Percentiles rank a stretch among this genome's conserved stretches.
These are phyloP conservation scores for Neomorphus geoffroyi DNA, from an alignment of 2,797 vertebrate species.

Conservation along the genomic window DNA sequence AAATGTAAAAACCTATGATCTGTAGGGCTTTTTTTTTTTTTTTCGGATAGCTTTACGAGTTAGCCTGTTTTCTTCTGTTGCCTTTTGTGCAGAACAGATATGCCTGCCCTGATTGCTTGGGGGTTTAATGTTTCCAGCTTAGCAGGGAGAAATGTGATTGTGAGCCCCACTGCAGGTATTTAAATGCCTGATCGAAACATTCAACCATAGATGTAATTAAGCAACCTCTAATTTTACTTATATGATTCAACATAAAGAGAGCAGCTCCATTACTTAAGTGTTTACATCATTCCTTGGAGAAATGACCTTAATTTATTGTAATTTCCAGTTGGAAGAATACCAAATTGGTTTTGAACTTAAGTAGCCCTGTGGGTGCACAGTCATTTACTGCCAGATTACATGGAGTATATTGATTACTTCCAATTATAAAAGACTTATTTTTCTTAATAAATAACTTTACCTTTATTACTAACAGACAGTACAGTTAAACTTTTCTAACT, in stretches of 20 bases:
- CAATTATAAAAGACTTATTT: conserved; percentile 22
- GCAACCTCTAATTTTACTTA: conserved; percentile 28
- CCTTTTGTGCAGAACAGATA: background rate
- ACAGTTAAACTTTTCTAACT: background rate
- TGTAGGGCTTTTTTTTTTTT: fast-evolving
- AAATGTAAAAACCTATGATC: background rate
- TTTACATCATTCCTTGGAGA: conserved; percentile 41
- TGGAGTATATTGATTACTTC: conserved; percentile 4
- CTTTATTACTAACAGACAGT: background rate
- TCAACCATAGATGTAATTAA: conserved; percentile 31
- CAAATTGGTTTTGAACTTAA: conserved; percentile 48
- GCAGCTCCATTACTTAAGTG: conserved; percentile 27
- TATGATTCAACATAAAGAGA: conserved; percentile 7
- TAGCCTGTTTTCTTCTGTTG: background rate
- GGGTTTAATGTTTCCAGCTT: background rate
- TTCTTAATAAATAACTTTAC: background rate
- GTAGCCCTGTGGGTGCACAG: background rate
- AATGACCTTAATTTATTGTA: conserved; percentile 47
- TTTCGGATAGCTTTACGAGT: background rate
- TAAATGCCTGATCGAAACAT: background rate
- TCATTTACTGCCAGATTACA: background rate
- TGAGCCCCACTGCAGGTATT: background rate
- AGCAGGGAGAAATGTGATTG: background rate
- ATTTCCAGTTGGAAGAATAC: conserved; percentile 51
- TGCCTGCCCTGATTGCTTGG: background rate